These are phyloP conservation scores for Ridgeia piscesae DNA, from an alignment of 1,140 invertebrate species.

Conservation along the genomic window DNA sequence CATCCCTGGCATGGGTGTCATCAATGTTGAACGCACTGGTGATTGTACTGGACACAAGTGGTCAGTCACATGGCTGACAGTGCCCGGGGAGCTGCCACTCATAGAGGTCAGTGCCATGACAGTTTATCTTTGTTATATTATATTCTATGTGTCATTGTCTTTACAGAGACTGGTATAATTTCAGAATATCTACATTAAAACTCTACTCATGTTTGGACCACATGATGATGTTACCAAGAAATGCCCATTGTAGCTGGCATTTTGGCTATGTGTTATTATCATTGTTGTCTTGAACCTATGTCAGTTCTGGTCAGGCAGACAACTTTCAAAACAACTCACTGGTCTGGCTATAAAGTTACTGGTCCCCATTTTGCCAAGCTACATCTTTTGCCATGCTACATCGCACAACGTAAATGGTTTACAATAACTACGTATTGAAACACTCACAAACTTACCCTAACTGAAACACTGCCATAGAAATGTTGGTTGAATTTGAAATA, in stretches of 20 bases:
- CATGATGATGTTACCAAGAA: background rate
- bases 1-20: background rate
- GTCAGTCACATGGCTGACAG: background rate
- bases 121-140: background rate
- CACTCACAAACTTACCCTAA: background rate
- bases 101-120: background rate
- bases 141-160: background rate
- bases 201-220: background rate
- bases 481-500: background rate
- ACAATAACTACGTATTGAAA: background rate
- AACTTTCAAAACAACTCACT: background rate
- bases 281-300: background rate
- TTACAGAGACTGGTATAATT: background rate
- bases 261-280: background rate
- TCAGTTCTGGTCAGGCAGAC: too few relatives aligned
- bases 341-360: background rate
- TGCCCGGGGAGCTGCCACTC: background rate
- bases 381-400: too few relatives aligned
- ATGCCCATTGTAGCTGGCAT: background rate
- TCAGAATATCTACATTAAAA: background rate
- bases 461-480: background rate
- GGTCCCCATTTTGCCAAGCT: background rate
- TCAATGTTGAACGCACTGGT: background rate
- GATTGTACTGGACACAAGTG: background rate
- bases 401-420: too few relatives aligned